Conservation (phyloP, 2,797 vertebrate genomes). For the Triplophysa bombifrons region DNA sequence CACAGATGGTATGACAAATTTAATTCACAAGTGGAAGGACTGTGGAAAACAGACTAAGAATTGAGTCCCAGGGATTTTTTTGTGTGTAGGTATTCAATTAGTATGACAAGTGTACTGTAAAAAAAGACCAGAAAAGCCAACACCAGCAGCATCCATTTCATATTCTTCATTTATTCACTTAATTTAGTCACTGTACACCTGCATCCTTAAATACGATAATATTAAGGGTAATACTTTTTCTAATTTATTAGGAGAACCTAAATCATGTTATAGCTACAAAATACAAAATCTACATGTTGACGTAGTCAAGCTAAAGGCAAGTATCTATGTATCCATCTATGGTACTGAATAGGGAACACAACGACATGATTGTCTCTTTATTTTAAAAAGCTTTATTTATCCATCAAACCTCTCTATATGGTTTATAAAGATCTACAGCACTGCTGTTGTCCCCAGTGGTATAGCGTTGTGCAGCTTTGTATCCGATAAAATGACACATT, state of each 20-base stretch:
- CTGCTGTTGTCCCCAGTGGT: background rate
- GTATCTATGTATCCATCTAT: background rate
- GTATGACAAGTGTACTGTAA: slow-evolving; percentile 18
- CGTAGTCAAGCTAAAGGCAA: background rate
- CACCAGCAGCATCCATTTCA: slow-evolving; percentile 29
- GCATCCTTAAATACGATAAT: background rate
- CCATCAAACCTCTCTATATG: slow-evolving; percentile 1
- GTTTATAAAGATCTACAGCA: background rate
- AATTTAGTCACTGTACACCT: too few species aligned
- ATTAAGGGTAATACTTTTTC: too few species aligned
- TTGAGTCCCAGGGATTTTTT: slow-evolving; percentile 58
- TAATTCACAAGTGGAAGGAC: slow-evolving; percentile 67
- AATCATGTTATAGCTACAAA: background rate
- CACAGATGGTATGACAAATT: slow-evolving; percentile 74
- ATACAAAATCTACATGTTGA: too few species aligned
- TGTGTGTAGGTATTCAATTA: slow-evolving; percentile 46
- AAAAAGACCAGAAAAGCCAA: slow-evolving; percentile 47
- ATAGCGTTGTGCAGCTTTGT: slow-evolving; percentile 31
- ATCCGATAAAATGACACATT: slow-evolving; percentile 39
- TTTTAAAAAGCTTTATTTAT: slow-evolving; percentile 18
- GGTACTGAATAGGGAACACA: background rate
- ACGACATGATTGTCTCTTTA: slow-evolving; percentile 17
- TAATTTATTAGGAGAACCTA: background rate
- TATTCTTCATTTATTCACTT: slow-evolving; percentile 16
- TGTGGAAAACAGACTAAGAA: slow-evolving; percentile 57